Conservation (phyloP, 2,113 vertebrate species). For the Thinocorus orbignyianus region DNA sequence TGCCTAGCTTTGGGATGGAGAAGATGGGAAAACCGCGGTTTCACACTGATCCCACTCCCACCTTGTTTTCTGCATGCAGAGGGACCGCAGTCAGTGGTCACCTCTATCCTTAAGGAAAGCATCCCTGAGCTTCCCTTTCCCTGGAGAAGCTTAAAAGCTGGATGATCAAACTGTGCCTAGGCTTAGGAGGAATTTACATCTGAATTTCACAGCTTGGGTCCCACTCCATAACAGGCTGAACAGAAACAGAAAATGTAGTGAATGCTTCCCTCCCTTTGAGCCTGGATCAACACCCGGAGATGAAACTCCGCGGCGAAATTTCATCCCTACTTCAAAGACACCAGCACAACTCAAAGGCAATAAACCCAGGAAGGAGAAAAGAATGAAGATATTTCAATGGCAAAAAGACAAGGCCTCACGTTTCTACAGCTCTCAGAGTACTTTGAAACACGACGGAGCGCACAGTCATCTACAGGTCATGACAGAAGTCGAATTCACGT, state of each 20-base stretch:
- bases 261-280: slow-evolving; percentile 20
- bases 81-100: neutral
- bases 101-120: neutral
- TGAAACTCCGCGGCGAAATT: slow-evolving; percentile 6
- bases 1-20: neutral
- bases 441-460: neutral
- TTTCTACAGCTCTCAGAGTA: neutral
- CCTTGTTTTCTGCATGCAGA: neutral
- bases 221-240: neutral
- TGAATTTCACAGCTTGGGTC: slow-evolving; percentile 62
- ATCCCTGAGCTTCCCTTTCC: neutral
- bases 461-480: neutral
- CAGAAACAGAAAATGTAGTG: neutral
- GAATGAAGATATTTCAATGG: slow-evolving; percentile 30
- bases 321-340: slow-evolving; percentile 41
- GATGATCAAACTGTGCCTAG: neutral
- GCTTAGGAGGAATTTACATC: slow-evolving; percentile 40
- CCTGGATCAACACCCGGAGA: neutral
- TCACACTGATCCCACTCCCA: neutral
- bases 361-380: neutral
- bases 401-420: neutral
- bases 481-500: neutral
- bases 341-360: slow-evolving; percentile 8
- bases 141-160: neutral
- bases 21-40: neutral